Evolutionary conservation across 2,888 invertebrate species (phyloP), one percentile per base, ranked within the genome.

Genomic region (Caenorhabditis doughertyi): DNA sequence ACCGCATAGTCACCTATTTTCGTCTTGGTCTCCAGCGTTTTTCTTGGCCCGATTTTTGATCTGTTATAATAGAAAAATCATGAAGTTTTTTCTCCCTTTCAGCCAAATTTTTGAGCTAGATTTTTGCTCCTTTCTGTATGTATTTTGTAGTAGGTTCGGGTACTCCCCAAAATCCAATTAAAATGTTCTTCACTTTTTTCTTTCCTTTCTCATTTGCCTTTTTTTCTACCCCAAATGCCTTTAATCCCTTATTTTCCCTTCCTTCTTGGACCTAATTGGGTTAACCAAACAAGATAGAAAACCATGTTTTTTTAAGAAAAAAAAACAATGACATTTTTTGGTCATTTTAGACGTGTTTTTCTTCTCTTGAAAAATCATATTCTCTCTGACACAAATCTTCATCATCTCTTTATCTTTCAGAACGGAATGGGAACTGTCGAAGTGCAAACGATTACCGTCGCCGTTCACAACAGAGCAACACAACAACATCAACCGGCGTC

Each of bases 341-440:
- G 3, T 25, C 1, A 51, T 51, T 11, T 51, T 49, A 21, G 49
- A 39, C 1, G 11, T 16, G 16, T 29, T n/a, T 56, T 56, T n/a
- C n/a, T n/a, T n/a, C n/a, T n/a, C 16, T 0, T 21, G 1, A 56
- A 29, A 29, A 2, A 23, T 51, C 51, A 21, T 3, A 51, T 21
- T 11, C 23, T 21, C 7, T 0, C n/a, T n/a, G n/a, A n/a, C n/a
- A n/a, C n/a, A n/a, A n/a, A n/a, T n/a, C n/a, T n/a, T n/a, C n/a
- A n/a, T n/a, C n/a, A n/a, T n/a, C n/a, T n/a, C n/a, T n/a, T n/a
- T n/a, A n/a, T n/a, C n/a, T 65, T 55, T 67, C 67, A 77, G 72
- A 79, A 64, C 71, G 82, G 77, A 62, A 83, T 83, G 83, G 83
- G 83, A 65, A 83, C 83, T 32, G 83, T 83, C 11, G 83, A 83